These are phyloP conservation scores for Tadarida brasiliensis DNA, from an alignment of 2,797 vertebrate species.

Conservation along the genomic window DNA sequence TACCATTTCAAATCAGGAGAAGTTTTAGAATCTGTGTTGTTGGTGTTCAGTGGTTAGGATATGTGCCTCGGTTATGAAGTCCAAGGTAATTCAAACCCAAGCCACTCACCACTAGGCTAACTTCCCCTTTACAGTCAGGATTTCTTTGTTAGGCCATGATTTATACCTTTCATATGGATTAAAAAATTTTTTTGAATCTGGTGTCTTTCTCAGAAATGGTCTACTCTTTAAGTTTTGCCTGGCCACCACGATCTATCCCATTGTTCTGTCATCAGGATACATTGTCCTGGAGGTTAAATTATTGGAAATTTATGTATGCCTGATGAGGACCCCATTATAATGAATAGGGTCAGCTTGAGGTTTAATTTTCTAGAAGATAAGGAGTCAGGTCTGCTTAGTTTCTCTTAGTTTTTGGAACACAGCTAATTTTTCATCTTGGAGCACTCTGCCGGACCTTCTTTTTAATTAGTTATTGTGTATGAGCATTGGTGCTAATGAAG, in stretches of 20 bases:
- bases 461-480: slow-evolving; percentile 33
- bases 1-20: neutral
- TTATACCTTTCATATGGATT: slow-evolving; percentile 34
- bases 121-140: neutral
- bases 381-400: neutral
- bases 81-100: neutral
- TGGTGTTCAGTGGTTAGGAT: neutral
- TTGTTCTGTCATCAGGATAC: neutral
- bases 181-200: neutral
- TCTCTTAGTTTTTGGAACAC: neutral
- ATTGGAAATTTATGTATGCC: neutral
- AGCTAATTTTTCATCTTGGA: slow-evolving; percentile 9
- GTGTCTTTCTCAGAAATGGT: neutral
- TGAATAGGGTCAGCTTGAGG: neutral
- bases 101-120: neutral
- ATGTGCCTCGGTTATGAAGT: neutral
- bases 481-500: neutral
- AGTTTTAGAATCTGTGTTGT: neutral
- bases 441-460: neutral
- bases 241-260: neutral
- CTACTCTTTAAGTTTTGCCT: neutral
- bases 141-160: neutral
- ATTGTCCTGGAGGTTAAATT: neutral
- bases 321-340: slow-evolving; percentile 44
- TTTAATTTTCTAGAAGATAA: slow-evolving; percentile 35